These are phyloP conservation scores for Toxotes lorentzi DNA, from an alignment of 2,797 vertebrate species.

Conservation along the genomic window DNA sequence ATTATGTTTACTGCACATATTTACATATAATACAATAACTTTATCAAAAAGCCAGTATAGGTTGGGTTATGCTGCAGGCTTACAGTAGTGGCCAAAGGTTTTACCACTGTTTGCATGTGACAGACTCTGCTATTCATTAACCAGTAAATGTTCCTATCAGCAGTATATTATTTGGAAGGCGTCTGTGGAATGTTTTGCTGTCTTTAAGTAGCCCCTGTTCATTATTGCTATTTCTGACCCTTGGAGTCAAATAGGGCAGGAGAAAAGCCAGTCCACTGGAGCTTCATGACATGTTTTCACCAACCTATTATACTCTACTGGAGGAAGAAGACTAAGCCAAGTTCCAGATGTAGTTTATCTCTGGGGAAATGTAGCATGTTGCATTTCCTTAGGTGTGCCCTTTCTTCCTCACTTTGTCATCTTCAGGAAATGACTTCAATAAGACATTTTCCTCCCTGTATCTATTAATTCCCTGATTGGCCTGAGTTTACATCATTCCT, in stretches of 20 bases:
- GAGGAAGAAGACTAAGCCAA: slow-evolving; percentile 24
- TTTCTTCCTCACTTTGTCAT: slow-evolving; percentile 60
- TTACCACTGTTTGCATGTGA: slow-evolving; percentile 23
- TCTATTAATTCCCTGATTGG: slow-evolving; percentile 21
- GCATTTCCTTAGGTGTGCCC: slow-evolving; percentile 53
- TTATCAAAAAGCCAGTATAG: slow-evolving; percentile 25
- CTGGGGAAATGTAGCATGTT: slow-evolving; percentile 47
- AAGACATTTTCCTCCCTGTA: slow-evolving; percentile 47
- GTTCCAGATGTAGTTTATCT: slow-evolving; percentile 42
- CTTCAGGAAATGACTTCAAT: slow-evolving; percentile 60
- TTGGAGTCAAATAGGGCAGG: slow-evolving; percentile 17
- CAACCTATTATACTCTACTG: slow-evolving; percentile 2
- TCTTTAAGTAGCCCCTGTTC: slow-evolving; percentile 31
- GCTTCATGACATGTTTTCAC: slow-evolving; percentile 8
- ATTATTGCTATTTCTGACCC: slow-evolving; percentile 1
- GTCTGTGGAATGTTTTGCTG: slow-evolving; percentile 49
- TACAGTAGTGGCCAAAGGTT: slow-evolving; percentile 5
- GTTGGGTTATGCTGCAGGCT: slow-evolving; percentile 15
- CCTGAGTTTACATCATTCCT: slow-evolving; percentile 20
- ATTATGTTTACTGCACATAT: slow-evolving; percentile 33
- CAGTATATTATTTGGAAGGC: slow-evolving; percentile 28
- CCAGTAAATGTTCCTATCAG: slow-evolving; percentile 35
- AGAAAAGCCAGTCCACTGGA: slow-evolving; percentile 16
- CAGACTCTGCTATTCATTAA: slow-evolving; percentile 34
- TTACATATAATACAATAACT: slow-evolving; percentile 53